phyloP scores from a whole-genome alignment of 2,113 vertebrate species.

The Delphinapterus leucas region DNA sequence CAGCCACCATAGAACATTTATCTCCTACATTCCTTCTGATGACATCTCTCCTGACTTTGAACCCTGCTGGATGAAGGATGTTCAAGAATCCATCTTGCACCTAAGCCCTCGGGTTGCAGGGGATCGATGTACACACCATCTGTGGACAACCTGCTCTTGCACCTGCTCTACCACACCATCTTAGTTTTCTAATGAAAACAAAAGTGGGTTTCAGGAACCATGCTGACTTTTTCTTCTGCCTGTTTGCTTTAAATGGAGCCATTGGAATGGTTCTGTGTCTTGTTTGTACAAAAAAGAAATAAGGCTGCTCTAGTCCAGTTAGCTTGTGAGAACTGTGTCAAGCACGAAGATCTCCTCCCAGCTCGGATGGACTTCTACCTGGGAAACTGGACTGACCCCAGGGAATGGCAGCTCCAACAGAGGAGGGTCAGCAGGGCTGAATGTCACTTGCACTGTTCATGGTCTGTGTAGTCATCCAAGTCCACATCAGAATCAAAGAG shows the following conservation, averaged over 20 bases:
- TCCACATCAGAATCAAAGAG: slow-evolving; percentile 96
- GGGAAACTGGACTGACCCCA: slow-evolving; percentile 55
- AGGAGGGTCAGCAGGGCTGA: neutral
- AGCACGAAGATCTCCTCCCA: slow-evolving; percentile 59
- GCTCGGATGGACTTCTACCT: slow-evolving; percentile 51
- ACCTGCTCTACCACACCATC: neutral
- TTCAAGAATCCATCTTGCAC: neutral
- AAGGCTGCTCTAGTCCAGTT: slow-evolving; percentile 72
- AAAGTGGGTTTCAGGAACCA: slow-evolving; percentile 66
- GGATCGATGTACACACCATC: neutral
- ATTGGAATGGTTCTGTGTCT: slow-evolving; percentile 66
- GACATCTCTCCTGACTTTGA: slow-evolving; percentile 2
- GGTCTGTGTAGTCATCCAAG: slow-evolving; percentile 91
- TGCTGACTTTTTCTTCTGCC: slow-evolving; percentile 49
- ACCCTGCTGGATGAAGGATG: neutral
- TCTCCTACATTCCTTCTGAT: neutral
- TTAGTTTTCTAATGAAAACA: slow-evolving; percentile 70
- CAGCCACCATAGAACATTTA: neutral
- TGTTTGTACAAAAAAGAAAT: slow-evolving; percentile 76
- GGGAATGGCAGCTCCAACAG: slow-evolving; percentile 49
- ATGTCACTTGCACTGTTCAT: slow-evolving; percentile 89
- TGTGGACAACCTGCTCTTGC: neutral
- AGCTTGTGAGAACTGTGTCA: slow-evolving; percentile 65
- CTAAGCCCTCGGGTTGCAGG: neutral
- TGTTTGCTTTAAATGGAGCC: slow-evolving; percentile 71